A percentile compares a stretch with the other conserved stretches of the same genome.
Evolutionary conservation across 2,797 vertebrate species (phyloP).

Genomic region (Sebastes hopkinsi): DNA sequence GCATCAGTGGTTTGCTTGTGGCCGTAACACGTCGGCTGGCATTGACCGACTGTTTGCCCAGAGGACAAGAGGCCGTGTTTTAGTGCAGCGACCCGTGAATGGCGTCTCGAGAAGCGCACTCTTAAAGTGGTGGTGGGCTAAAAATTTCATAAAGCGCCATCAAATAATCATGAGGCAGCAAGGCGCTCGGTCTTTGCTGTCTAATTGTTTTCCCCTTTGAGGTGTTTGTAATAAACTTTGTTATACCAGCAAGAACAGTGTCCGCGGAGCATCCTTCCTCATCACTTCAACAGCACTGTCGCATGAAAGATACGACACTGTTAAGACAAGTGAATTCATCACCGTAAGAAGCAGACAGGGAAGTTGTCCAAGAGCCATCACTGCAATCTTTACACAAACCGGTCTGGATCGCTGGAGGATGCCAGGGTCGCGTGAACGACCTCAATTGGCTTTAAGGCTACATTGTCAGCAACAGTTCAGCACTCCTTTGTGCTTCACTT

Average conservation of each 20-base stretch:
- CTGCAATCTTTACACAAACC: background rate
- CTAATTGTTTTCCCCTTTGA: slow-evolving; percentile 66
- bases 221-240: no score
- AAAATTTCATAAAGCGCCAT: slow-evolving; percentile 80
- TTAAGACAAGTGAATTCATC: slow-evolving; percentile 36
- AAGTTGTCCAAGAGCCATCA: slow-evolving; percentile 8
- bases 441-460: slow-evolving; percentile 22
- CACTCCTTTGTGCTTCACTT: slow-evolving; percentile 3
- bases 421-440: slow-evolving; percentile 13
- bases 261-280: no score
- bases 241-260: no score
- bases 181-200: slow-evolving; percentile 38
- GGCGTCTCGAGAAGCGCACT: slow-evolving; percentile 48
- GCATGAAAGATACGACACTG: no score
- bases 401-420: slow-evolving; percentile 7
- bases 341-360: background rate
- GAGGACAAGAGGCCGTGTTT: slow-evolving; percentile 65
- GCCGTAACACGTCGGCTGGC: slow-evolving; percentile 47
- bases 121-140: slow-evolving; percentile 68
- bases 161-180: slow-evolving; percentile 75
- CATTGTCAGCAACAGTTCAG: slow-evolving; percentile 25
- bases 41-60: slow-evolving; percentile 68
- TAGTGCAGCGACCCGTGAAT: slow-evolving; percentile 69
- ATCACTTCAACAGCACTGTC: no score
- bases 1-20: slow-evolving; percentile 36